phyloP scores from a whole-genome alignment of 2,113 vertebrate genomes.

The Leucopsar rothschildi region DNA sequence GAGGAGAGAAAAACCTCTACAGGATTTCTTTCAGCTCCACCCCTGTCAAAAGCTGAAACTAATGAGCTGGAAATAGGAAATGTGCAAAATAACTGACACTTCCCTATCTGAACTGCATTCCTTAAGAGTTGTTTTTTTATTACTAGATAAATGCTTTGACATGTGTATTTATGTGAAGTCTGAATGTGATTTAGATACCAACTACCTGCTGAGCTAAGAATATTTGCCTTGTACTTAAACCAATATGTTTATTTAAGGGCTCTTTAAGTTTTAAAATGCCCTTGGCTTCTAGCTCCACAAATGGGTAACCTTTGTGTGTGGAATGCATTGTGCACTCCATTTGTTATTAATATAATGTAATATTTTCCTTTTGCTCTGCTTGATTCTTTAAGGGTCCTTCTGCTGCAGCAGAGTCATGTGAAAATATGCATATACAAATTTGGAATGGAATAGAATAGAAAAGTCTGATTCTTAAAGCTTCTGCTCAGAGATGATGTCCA shows the following conservation, averaged over 20 bases:
- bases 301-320: slow-evolving; percentile 13
- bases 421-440: not conserved
- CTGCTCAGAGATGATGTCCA: slow-evolving; percentile 14
- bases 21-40: slow-evolving; percentile 66
- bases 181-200: slow-evolving; percentile 67
- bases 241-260: slow-evolving; percentile 56
- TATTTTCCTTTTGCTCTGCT: slow-evolving; percentile 46
- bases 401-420: not conserved
- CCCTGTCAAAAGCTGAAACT: slow-evolving; percentile 66
- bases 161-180: slow-evolving; percentile 59
- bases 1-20: slow-evolving; percentile 63
- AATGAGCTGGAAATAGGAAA: slow-evolving; percentile 63
- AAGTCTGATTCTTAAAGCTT: slow-evolving; percentile 7
- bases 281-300: slow-evolving; percentile 24
- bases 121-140: slow-evolving; percentile 63
- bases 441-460: slow-evolving; percentile 11
- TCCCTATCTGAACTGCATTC: slow-evolving; percentile 62
- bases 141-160: slow-evolving; percentile 68
- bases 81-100: slow-evolving; percentile 47
- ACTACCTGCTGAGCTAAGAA: slow-evolving; percentile 66
- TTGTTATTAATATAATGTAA: slow-evolving; percentile 47
- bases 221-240: slow-evolving; percentile 59
- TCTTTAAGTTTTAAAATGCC: slow-evolving; percentile 49
- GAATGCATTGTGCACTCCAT: slow-evolving; percentile 6
- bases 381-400: not conserved